Percentiles rank a stretch among this genome's conserved stretches.
Conservation (phyloP, 1,140 invertebrate genomes). For the Thaumatotibia leucotreta region DNA sequence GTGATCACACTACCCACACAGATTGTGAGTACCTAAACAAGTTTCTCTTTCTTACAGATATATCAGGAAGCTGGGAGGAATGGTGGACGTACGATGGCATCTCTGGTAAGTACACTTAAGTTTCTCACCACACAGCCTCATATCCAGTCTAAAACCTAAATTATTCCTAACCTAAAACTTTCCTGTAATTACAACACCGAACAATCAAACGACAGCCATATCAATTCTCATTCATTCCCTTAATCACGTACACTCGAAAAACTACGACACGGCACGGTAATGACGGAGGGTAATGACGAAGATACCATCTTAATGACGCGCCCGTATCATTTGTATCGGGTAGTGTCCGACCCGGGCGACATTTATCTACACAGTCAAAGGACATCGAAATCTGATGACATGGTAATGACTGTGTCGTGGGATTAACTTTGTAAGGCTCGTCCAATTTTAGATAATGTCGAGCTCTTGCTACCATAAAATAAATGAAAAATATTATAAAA, state of each 20-base stretch:
- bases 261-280: conserved; percentile 24
- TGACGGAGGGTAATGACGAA: conserved; percentile 42
- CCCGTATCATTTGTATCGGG: conserved; percentile 39
- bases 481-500: no score
- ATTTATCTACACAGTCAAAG: conserved; percentile 16
- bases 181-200: background rate
- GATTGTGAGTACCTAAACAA: no score
- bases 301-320: conserved; percentile 60
- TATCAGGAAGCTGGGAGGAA: conserved; percentile 90
- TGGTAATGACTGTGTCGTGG: background rate
- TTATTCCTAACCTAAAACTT: background rate
- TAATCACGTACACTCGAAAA: conserved; percentile 4
- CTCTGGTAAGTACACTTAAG: conserved; percentile 81
- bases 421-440: background rate
- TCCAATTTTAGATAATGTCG: background rate
- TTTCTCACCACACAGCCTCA: background rate
- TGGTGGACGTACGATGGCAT: conserved; percentile 97
- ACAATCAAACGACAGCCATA: background rate
- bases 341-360: conserved; percentile 28
- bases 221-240: conserved; percentile 1
- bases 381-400: background rate
- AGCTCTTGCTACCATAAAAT: no score
- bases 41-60: conserved; percentile 83
- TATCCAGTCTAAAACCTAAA: background rate
- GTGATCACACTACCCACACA: no score